Percentiles rank a stretch among this genome's conserved stretches.
Conservation (phyloP, 2,113 vertebrate species). For the Pelmatolapia mariae region DNA sequence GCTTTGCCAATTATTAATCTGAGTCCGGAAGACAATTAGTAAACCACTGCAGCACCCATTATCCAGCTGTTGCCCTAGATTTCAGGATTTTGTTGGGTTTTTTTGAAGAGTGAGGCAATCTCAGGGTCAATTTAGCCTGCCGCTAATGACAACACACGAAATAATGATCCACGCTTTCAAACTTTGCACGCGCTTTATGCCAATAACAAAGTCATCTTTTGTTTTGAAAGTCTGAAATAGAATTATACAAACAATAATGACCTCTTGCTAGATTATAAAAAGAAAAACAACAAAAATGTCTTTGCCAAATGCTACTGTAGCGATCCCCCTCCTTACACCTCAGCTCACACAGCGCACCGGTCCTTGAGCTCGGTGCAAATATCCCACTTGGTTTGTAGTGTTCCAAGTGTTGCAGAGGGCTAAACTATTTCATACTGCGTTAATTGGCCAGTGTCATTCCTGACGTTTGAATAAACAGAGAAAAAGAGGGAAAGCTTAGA, state of each 20-base stretch:
- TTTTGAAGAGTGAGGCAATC: constrained; percentile 5
- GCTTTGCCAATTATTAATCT: constrained; percentile 57
- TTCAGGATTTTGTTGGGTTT: not conserved
- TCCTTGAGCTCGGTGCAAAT: constrained; percentile 45
- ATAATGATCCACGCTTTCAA: not conserved
- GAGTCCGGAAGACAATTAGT: constrained; percentile 52
- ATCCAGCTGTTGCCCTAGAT: constrained; percentile 45
- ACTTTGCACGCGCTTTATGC: not conserved
- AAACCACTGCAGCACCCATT: constrained; percentile 24
- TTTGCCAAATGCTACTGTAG: not conserved
- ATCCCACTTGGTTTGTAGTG: constrained; percentile 49
- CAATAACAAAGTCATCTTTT: not conserved
- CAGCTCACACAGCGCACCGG: not conserved
- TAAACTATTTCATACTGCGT: constrained; percentile 85
- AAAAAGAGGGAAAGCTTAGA: constrained; percentile 81
- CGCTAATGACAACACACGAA: constrained; percentile 16
- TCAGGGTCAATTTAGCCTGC: constrained; percentile 33
- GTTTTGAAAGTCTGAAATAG: not conserved
- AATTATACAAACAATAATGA: constrained; percentile 17
- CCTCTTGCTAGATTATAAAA: not conserved
- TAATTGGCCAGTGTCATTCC: constrained; percentile 88
- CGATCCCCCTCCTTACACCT: not conserved
- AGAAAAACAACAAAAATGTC: not conserved
- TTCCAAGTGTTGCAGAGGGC: constrained; percentile 66
- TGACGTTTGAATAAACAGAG: constrained; percentile 90